A percentile compares a stretch with the other conserved stretches of the same genome.
phyloP scores from a whole-genome alignment of 2,888 invertebrate genomes.

The Phlogophora meticulosa region DNA sequence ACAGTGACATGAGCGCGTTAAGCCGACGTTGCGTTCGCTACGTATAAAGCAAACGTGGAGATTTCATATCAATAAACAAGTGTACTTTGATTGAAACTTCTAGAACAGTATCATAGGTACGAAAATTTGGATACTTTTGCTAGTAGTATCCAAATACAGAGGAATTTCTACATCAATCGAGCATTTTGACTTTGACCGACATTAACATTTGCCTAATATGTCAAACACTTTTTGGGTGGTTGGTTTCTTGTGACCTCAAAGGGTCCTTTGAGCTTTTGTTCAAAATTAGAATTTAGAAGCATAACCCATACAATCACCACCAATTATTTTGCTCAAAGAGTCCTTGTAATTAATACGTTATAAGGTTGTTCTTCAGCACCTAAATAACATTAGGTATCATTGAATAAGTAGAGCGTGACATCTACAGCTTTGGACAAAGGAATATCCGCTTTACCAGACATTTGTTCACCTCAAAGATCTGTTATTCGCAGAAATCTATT shows the following conservation, averaged over 20 bases:
- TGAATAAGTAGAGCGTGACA: slow-evolving; percentile 30
- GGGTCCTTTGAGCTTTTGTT: not conserved
- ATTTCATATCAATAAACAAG: slow-evolving; percentile 33
- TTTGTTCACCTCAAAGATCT: slow-evolving; percentile 52
- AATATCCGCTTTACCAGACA: slow-evolving; percentile 20
- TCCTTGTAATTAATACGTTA: slow-evolving; percentile 2
- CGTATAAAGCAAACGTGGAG: slow-evolving; percentile 30
- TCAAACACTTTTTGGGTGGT: not conserved
- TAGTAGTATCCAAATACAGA: not conserved
- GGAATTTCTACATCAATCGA: not conserved
- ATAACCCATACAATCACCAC: not conserved
- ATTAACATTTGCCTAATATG: not conserved
- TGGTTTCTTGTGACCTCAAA: not conserved
- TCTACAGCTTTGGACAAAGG: slow-evolving; percentile 45
- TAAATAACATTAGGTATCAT: slow-evolving; percentile 9
- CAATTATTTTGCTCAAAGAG: not conserved
- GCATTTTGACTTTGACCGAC: slow-evolving; percentile 4
- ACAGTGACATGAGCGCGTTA: slow-evolving; percentile 43
- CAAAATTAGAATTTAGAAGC: not conserved
- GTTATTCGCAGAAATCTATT: slow-evolving; percentile 54
- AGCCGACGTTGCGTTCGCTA: slow-evolving; percentile 43
- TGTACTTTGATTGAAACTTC: slow-evolving; percentile 1
- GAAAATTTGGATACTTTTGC: slow-evolving; percentile 15
- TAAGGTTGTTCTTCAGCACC: slow-evolving; percentile 10
- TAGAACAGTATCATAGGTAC: slow-evolving; percentile 8